Evolutionary conservation across 2,113 vertebrate species (phyloP).

Genomic region (Tyrannus savana): DNA sequence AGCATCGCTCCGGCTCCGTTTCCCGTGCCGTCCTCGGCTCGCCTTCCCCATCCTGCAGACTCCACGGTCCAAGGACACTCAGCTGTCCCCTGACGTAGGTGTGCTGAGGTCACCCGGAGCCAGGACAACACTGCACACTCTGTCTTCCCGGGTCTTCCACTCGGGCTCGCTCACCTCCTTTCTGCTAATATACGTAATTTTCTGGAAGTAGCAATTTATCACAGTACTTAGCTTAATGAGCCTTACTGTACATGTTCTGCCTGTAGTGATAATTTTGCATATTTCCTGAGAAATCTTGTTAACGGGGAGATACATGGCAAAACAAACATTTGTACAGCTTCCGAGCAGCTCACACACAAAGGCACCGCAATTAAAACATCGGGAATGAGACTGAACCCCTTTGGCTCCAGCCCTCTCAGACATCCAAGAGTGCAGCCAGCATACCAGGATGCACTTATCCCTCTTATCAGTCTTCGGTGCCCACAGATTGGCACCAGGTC

Average conservation of each 20-base stretch:
- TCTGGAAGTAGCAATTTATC: constrained; percentile 58
- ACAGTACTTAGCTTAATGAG: constrained; percentile 62
- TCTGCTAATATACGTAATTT: constrained; percentile 19
- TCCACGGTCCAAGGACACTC: background rate
- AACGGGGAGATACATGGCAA: background rate
- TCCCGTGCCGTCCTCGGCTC: accelerated
- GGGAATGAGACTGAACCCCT: background rate
- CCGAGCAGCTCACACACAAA: background rate
- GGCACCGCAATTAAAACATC: background rate
- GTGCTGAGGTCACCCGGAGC: background rate
- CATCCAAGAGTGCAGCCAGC: accelerated
- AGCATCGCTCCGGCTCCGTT: background rate
- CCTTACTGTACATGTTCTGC: constrained; percentile 55
- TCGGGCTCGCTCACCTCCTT: background rate
- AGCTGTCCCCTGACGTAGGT: accelerated
- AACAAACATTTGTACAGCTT: constrained; percentile 56
- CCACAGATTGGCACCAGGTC: background rate
- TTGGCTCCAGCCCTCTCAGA: background rate
- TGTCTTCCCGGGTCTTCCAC: background rate
- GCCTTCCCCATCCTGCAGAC: background rate
- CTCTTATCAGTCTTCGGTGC: accelerated
- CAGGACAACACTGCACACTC: background rate
- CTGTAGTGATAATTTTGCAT: constrained; percentile 56
- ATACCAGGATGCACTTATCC: background rate
- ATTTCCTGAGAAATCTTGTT: constrained; percentile 61